Percentiles rank a stretch among this genome's conserved stretches.
Conservation (phyloP, 1,140 invertebrate species). For the Zeugodacus cucurbitae region DNA sequence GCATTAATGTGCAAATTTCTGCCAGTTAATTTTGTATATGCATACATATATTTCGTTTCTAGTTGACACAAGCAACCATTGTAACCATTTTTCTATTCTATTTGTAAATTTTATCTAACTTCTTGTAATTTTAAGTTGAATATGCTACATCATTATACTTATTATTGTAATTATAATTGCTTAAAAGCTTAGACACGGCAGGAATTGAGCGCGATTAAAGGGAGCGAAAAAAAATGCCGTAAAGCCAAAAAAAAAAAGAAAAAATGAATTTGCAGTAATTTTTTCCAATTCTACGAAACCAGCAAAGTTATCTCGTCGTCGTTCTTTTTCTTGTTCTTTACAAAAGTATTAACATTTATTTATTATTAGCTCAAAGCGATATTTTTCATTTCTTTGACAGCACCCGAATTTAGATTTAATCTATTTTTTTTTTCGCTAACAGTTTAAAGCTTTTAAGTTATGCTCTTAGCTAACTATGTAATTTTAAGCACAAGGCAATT, state of each 20-base stretch:
- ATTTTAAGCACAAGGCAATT: conserved; percentile 19
- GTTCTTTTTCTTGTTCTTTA: not conserved
- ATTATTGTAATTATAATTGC: not conserved
- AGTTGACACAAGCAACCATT: not conserved
- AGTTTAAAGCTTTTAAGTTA: conserved; percentile 23
- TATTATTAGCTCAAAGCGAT: not conserved
- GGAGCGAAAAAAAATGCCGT: no score
- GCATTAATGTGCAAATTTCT: not conserved
- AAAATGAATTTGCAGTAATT: no score
- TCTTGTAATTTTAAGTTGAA: conserved; percentile 28
- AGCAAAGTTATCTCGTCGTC: no score
- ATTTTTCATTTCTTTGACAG: not conserved
- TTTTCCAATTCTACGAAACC: not conserved
- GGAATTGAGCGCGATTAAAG: not conserved
- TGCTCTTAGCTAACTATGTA: conserved; percentile 10
- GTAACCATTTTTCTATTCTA: conserved; percentile 7
- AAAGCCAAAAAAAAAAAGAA: not conserved
- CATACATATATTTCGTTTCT: not conserved
- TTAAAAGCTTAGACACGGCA: conserved; percentile 13
- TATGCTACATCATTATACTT: not conserved
- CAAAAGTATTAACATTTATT: not conserved
- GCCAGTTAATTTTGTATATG: no score
- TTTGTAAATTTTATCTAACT: not conserved
- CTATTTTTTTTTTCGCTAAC: not conserved
- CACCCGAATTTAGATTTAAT: not conserved